A percentile compares a stretch with the other conserved stretches of the same genome.
Conservation (phyloP, 1,140 invertebrate genomes). For the Drosophila nebulosa region DNA sequence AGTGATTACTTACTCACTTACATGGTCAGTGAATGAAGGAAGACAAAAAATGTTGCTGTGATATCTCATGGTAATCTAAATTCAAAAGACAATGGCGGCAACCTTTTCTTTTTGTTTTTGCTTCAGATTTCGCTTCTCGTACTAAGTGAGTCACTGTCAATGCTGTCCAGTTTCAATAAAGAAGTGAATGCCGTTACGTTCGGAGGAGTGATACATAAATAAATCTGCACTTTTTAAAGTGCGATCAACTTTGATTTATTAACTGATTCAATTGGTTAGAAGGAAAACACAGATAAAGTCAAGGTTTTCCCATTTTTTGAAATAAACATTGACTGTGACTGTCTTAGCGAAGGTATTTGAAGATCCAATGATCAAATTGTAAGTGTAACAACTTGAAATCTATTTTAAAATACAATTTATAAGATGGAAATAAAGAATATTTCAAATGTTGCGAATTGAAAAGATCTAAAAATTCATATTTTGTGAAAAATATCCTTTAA, state of each 20-base stretch:
- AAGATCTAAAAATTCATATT: too few species aligned
- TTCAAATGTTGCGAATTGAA: too few species aligned
- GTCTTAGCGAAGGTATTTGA: too few species aligned
- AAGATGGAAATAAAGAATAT: too few species aligned
- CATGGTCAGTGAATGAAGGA: neutral
- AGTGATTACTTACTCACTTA: slow-evolving; percentile 8
- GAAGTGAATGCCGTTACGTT: neutral
- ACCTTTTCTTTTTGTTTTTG: neutral
- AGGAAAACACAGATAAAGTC: neutral
- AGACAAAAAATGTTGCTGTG: neutral
- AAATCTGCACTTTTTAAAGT: neutral
- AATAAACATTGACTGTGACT: neutral
- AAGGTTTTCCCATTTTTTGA: neutral
- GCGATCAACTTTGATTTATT: neutral
- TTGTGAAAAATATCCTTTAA: too few species aligned
- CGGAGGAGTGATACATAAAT: neutral
- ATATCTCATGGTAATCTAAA: slow-evolving; percentile 1
- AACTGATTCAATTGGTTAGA: neutral
- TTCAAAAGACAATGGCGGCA: slow-evolving; percentile 8
- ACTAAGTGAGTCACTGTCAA: neutral
- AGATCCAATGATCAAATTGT: too few species aligned
- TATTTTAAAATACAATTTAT: too few species aligned
- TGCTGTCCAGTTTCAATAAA: neutral
- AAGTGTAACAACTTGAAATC: too few species aligned
- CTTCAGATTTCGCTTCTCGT: neutral